Evolutionary conservation across 2,113 vertebrate genomes (phyloP), one percentile per base, ranked within the genome.

Genomic region (Lampris incognitus): DNA sequence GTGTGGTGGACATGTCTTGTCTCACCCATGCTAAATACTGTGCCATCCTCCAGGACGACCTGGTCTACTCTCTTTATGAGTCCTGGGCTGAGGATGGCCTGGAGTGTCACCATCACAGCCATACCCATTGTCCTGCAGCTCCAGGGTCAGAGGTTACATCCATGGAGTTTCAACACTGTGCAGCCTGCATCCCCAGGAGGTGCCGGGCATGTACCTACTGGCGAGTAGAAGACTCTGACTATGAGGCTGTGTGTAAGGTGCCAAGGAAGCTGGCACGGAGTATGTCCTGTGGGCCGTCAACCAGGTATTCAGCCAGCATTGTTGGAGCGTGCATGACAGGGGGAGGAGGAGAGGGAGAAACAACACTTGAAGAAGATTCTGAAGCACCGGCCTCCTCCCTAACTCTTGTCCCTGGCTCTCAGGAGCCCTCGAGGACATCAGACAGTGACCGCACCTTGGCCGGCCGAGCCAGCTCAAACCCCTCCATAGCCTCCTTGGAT

Each of bases 211-310:
- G 98, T 8, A 94, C 95, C 0, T 88, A 91, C 4, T 89, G 96
- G 85, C 94, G 97, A 0, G 97, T 98, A 42, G 93, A 96, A 0
- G 98, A 99, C 50, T 94, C 97, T 0, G 97, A 98, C 88, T 98
- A 98, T 0, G 98, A 99, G 85, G 97, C 97, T 0, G 96, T 98
- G 69, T 99, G 98, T 77, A 97, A 95, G 84, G 94, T 98, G 48
- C 97, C 97, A 0, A 94, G 98, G 1, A 98, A 96, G 78, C 88
- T 97, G 79, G 95, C 96, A 6, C 87, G 95, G 38, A 97, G 96
- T 77, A 93, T 95, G 67, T 95, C 96, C 24, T 95, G 93, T 0
- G 95, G 93, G 5, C 93, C 95, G 1, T 96, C 96, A 2, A 95
- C 95, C 67, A 92, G 94, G 69, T 96, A 95, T 87, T 96, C 95